Evolutionary conservation across 2,797 vertebrate species (phyloP).

Genomic region (Hemitrygon akajei): DNA sequence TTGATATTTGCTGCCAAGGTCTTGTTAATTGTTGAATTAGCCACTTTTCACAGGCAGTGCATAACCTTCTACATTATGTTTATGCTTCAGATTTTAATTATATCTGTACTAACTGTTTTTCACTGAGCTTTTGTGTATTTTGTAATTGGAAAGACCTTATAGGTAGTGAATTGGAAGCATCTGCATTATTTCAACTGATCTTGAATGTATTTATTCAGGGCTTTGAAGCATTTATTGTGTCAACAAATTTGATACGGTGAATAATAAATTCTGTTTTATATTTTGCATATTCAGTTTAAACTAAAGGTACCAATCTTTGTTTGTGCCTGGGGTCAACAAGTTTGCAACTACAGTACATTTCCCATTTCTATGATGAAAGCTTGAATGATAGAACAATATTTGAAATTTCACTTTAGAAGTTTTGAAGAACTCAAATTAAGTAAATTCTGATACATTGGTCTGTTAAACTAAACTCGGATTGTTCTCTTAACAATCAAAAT

Average conservation of each 20-base stretch:
- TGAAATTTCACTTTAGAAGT: not conserved
- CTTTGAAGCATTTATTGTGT: slow-evolving; percentile 4
- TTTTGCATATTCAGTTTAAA: not conserved
- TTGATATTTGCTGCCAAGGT: not conserved
- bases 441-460: not conserved
- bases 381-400: not conserved
- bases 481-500: not conserved
- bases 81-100: not conserved
- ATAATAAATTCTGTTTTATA: not conserved
- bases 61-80: not conserved
- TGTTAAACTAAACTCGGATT: not conserved
- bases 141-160: not conserved
- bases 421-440: slow-evolving; percentile 6
- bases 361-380: not conserved
- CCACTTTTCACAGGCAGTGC: not conserved
- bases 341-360: not conserved
- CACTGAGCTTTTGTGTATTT: not conserved
- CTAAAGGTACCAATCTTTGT: not conserved
- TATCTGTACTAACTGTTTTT: not conserved
- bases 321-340: not conserved
- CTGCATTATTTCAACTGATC: not conserved
- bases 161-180: not conserved
- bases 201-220: not conserved
- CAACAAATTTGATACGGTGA: not conserved
- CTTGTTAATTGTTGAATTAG: not conserved